A percentile compares a stretch with the other conserved stretches of the same genome.
These are phyloP conservation scores for Larimichthys crocea DNA, from an alignment of 2,113 vertebrate genomes.

Conservation along the genomic window DNA sequence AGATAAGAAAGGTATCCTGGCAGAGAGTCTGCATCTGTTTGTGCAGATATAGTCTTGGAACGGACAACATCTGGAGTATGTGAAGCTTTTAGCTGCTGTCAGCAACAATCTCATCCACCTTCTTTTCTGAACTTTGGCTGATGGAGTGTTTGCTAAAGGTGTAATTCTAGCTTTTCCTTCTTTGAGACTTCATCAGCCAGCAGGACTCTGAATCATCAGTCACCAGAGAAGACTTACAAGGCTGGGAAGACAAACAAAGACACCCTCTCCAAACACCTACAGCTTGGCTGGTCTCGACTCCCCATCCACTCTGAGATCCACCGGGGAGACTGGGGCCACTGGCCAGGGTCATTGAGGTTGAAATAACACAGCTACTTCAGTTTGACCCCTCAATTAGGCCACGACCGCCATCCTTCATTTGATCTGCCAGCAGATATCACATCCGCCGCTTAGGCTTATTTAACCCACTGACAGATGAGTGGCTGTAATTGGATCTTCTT, in stretches of 20 bases:
- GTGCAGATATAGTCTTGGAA: conserved; percentile 2
- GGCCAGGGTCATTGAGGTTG: conserved; percentile 80
- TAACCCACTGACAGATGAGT: conserved; percentile 43
- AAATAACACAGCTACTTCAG: conserved; percentile 78
- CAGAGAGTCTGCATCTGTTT: conserved; percentile 19
- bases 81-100: conserved; percentile 28
- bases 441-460: conserved; percentile 26
- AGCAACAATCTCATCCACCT: conserved; percentile 32
- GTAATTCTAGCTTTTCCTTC: conserved; percentile 73
- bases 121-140: conserved; percentile 40
- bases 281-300: conserved; percentile 40
- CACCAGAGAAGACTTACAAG: conserved; percentile 65
- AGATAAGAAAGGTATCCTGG: conserved; percentile 35
- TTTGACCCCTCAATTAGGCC: conserved; percentile 73
- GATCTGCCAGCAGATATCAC: conserved; percentile 74
- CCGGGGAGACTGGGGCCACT: conserved; percentile 45
- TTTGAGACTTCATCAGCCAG: conserved; percentile 58
- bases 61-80: conserved; percentile 8
- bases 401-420: conserved; percentile 73
- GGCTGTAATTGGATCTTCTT: conserved; percentile 8
- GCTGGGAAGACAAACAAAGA: conserved; percentile 81
- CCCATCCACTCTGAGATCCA: conserved; percentile 55
- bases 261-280: conserved; percentile 69
- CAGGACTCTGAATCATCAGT: conserved; percentile 76
- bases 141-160: conserved; percentile 80